phyloP scores from a whole-genome alignment of 1,140 invertebrate genomes.

The Oncopodura yosiiana region DNA sequence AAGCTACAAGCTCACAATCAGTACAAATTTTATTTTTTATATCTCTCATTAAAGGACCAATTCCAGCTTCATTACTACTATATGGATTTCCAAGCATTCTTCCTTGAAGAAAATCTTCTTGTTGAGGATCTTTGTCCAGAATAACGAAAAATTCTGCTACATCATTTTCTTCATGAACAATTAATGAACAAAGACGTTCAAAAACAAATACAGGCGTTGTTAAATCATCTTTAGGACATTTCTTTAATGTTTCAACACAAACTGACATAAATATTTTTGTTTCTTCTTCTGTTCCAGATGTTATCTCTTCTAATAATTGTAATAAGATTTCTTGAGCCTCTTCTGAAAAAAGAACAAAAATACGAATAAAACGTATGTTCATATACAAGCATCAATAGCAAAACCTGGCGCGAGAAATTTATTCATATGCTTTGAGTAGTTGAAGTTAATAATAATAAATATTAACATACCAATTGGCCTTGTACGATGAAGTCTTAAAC shows the following conservation, averaged over 20 bases:
- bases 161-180: constrained; percentile 95
- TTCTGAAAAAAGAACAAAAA: too few species aligned
- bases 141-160: constrained; percentile 92
- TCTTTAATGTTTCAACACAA: constrained; percentile 90
- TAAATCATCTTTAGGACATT: constrained; percentile 83
- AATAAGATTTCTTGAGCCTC: constrained; percentile 93
- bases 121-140: constrained; percentile 94
- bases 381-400: too few species aligned
- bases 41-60: constrained; percentile 94
- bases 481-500: constrained; percentile 87
- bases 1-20: constrained; percentile 91
- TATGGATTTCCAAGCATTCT: constrained; percentile 97
- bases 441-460: too few species aligned
- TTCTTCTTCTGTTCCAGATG: constrained; percentile 88
- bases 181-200: constrained; percentile 92
- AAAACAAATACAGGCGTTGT: constrained; percentile 95
- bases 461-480: constrained; percentile 85
- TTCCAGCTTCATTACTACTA: constrained; percentile 79
- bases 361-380: too few species aligned
- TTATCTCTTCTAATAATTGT: constrained; percentile 92
- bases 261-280: constrained; percentile 95
- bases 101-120: constrained; percentile 95
- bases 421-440: too few species aligned
- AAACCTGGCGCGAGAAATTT: too few species aligned
- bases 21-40: constrained; percentile 97